Base-by-base conservation (phyloP, 2,888 invertebrate species). In the Cantharis nigra region DNA sequence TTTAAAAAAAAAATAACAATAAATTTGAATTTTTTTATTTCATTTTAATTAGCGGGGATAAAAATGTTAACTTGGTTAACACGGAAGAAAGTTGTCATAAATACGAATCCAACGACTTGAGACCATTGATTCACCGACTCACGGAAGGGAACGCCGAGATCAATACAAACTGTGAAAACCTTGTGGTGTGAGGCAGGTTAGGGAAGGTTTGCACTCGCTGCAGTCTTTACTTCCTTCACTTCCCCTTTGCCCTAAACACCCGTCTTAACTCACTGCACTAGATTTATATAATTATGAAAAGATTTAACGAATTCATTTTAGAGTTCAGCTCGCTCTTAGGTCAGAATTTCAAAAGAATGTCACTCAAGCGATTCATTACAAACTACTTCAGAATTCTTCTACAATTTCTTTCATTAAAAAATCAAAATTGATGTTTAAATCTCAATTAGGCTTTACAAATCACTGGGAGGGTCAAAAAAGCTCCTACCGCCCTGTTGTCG, bases 151-250 rank as follows among this genome's bases (percentile, higher is more conserved):
- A 84, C 83, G 83, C 79, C 65, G 86, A 87, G 87, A 88, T 88
- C 88, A 88, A 88, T 88, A 88, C 86, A 87, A 87, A 87, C 86
- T 86, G 85, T 84, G 85, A 85, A 49, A 85, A 85, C 84, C 85
- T 85, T 85, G 85, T 87, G 86, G 88, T 87, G 87, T 88, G 88
- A 83, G 88, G 88, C 84, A 88, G 87, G 88, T 88, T 88, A 88
- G 87, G 88, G 87, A 84, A 84, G 85, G 85, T 82, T 82, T 85
- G 85, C 85, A 86, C 85, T 85, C 84, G 83, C 85, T 87, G 88
- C 88, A 87, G 87, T 88, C 88, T 86, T 86, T 83, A 82, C 83
- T 82, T 84, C 83, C 84, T 83, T 82, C 84, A 80, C 81, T 83
- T 83, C 83, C 83, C 82, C 83, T 82, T 82, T 82, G 80, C 82